Base-by-base conservation (phyloP, 2,113 vertebrate species). In the Chloropsis cyanopogon region DNA sequence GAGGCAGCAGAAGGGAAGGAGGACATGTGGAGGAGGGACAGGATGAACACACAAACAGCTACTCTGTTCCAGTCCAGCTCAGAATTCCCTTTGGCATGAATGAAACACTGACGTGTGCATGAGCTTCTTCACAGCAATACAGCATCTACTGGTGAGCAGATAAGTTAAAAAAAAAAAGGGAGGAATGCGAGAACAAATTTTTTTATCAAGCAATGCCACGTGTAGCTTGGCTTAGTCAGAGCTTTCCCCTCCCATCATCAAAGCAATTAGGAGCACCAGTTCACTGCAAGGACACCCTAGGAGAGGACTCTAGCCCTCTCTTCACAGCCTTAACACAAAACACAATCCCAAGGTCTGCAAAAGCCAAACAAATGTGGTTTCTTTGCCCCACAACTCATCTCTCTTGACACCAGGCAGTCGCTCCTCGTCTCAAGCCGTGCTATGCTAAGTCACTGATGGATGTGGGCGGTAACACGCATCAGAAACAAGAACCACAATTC, bases 301-400 rank as follows among this genome's bases (percentile, higher is more conserved):
- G 1, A 41, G 49, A 60, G 1, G 5, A 14, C n/a, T n/a, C 17
- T 1, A 3, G 5, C 28, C 28, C 22, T n/a, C 44, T 65, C 37
- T 10, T 53, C 24, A 8, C 0, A 0, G 8, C 50, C 25, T 53
- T n/a, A 59, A 39, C 0, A 0, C 44, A 28, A 22, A 39, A 69
- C 1, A 13, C 33, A 52, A 9, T 44, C 56, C 31, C 44, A 25
- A 44, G 15, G 22, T 26, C n/a, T 16, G 28, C 33, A 68, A 57
- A 37, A 23, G 7, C 13, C 44, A 52, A n/a, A 73, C 28, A 31
- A 66, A 37, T 6, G 54, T 16, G 8, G 29, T 31, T 54, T 54
- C 13, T 35, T 61, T 1, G 5, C 14, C 37, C 50, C 29, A 44
- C 9, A 69, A 20, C 2, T 57, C 14, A 18, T 6, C 33, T 24